Evolutionary conservation across 2,888 invertebrate genomes (phyloP).

Genomic region (Lithophane ornitopus): DNA sequence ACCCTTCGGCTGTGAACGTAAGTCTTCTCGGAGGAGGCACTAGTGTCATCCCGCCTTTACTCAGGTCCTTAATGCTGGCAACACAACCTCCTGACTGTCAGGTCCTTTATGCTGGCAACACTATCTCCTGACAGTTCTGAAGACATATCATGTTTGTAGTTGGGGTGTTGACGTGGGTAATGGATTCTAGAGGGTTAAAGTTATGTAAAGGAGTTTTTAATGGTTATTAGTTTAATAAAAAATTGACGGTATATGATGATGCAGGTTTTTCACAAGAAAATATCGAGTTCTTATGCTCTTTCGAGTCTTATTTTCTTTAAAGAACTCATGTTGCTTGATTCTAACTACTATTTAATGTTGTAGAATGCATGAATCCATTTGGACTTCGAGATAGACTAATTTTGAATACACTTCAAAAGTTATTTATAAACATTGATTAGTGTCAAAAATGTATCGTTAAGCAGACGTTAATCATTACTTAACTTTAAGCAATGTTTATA

Average conservation of each 20-base stretch:
- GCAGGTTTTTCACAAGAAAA: background rate
- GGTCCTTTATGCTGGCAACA: slow-evolving; percentile 59
- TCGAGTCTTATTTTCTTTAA: background rate
- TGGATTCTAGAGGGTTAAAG: background rate
- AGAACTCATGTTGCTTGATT: background rate
- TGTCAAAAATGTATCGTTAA: background rate
- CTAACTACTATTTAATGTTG: background rate
- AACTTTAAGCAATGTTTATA: background rate
- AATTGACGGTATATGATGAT: background rate
- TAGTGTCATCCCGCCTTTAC: slow-evolving; percentile 73
- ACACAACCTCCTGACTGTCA: slow-evolving; percentile 60
- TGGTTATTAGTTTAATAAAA: background rate
- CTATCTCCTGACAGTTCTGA: slow-evolving; percentile 33
- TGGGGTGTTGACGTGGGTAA: slow-evolving; percentile 17
- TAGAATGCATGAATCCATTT: slow-evolving; percentile 3
- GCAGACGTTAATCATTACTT: background rate
- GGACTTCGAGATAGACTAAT: background rate
- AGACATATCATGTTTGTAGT: slow-evolving; percentile 55
- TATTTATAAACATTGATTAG: background rate
- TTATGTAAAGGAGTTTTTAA: background rate
- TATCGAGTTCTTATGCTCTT: background rate
- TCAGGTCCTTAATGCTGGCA: slow-evolving; percentile 68
- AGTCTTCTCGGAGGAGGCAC: slow-evolving; percentile 90
- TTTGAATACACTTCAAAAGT: background rate
- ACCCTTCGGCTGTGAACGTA: slow-evolving; percentile 97